Evolutionary conservation across 2,113 vertebrate genomes (phyloP).

Genomic region (Hystrix brachyura): DNA sequence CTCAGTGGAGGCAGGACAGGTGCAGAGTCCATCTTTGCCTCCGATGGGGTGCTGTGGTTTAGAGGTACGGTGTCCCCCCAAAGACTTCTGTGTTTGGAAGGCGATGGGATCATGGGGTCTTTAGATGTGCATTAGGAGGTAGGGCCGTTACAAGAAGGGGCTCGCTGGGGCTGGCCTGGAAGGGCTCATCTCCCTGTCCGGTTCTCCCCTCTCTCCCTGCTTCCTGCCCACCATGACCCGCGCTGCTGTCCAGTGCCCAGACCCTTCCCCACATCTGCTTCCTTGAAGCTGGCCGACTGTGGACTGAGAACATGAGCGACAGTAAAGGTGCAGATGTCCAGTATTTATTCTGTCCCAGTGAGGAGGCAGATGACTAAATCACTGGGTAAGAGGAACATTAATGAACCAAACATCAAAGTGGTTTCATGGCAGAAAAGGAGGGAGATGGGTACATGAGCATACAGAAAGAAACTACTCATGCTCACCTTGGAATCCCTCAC

Average conservation of each 20-base stretch:
- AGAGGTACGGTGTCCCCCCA: neutral
- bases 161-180: too few relatives aligned
- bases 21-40: fast-evolving
- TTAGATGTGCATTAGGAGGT: neutral
- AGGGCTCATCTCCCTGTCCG: too few relatives aligned
- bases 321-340: neutral
- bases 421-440: neutral
- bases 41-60: neutral
- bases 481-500: neutral
- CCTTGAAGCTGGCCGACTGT: neutral
- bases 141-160: neutral
- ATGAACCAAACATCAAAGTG: neutral
- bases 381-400: fast-evolving
- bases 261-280: too few relatives aligned
- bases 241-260: too few relatives aligned
- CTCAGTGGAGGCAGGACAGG: neutral
- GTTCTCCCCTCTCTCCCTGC: neutral
- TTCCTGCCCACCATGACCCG: neutral
- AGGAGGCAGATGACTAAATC: neutral
- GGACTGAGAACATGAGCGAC: neutral
- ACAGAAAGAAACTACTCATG: neutral
- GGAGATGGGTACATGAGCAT: neutral
- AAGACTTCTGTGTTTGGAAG: neutral
- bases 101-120: neutral
- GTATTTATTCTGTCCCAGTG: neutral